Evolutionary conservation across 2,888 invertebrate species (phyloP), one percentile per base, ranked within the genome.

Genomic region (Lithophane leautieri): DNA sequence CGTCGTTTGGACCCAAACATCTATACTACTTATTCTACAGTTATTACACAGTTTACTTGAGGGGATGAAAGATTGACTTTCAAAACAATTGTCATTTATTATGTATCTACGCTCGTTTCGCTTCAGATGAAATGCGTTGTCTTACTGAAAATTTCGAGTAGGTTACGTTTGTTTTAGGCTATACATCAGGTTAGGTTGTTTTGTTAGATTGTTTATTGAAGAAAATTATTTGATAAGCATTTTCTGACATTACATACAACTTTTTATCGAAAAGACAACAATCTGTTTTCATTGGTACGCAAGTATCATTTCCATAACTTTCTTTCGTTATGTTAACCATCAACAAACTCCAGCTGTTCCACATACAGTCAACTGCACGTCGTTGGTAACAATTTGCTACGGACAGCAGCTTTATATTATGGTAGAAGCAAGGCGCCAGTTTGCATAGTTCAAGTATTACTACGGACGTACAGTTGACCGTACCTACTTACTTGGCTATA

Each of bases 401-500:
- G 6, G 22, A 19, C 19, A 11, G 9, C 9, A 1, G 2, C 9
- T 28, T 34, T 34, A 54, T 68, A 16, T 8, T 68, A 16, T 8
- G 4, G 4, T 3, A n/a, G 8, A n/a, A 28, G 7, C 25, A 47
- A 58, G 14, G 19, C 3, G 19, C 3, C 8, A 1, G 14, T 25
- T 25, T 54, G 16, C 2, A 8, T 44, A 12, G 8, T 54, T 44
- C 4, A 54, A n/a, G 22, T 70, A 3, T 44, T 3, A 34, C n/a
- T 8, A 7, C 16, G 19, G 16, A 22, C 1, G 11, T 22, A 2
- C 16, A 28, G 4, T 25, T 60, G 34, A 44, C 50, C 42, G 9
- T 63, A 63, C 22, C 25, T 63, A 82, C 84, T 82, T 84, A 82
- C 82, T 69, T 70, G 61, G 2, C 34, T 42, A 58, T 61, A 16